Base-by-base conservation (phyloP, 2,113 vertebrate genomes). In the Mormyrus iriodes region DNA sequence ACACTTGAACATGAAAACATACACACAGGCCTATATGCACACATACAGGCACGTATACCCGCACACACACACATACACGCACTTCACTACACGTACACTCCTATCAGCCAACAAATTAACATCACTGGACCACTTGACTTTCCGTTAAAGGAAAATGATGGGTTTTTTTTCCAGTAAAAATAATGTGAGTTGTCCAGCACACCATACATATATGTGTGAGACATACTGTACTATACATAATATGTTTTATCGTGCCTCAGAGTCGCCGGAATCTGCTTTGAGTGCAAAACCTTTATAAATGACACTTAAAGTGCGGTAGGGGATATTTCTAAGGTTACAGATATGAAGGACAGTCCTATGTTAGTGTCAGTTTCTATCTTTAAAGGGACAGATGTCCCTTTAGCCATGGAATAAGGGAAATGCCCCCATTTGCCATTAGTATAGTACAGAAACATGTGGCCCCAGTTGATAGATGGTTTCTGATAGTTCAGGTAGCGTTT, bases 401-500 rank as follows among this genome's bases (percentile, higher is more conserved):
- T 88, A 73, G 89, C 69, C 90, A 91, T 89, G 65, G 51, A 44
- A 89, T 90, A 86, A 55, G 79, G 48, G 35, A 79, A 87, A 86
- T 53, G 88, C 69, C 88, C 42, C 87, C 0, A 31, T 87, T 65
- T 89, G 48, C 52, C 79, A 31, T 89, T 89, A 91, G 90, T 91
- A 92, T 92, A 90, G 89, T n/a, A 92, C 69, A 91, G 76, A 92
- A 91, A 92, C 89, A 90, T 89, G 87, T 17, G 49, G 89, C 44
- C 82, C 84, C 89, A 84, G 49, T 55, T 83, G 82, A 89, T 48
- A 89, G 89, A 52, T 89, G 91, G 90, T 91, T 89, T 17, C 42
- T 90, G 86, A 86, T 90, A 90, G 90, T 89, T 90, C 49, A 88
- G 44, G 73, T 87, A 92, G 88, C 86, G 86, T 92, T 89, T 89